These are phyloP conservation scores for Ashinkailepas kermadecensis DNA, from an alignment of 2,888 invertebrate species.

Conservation along the genomic window DNA sequence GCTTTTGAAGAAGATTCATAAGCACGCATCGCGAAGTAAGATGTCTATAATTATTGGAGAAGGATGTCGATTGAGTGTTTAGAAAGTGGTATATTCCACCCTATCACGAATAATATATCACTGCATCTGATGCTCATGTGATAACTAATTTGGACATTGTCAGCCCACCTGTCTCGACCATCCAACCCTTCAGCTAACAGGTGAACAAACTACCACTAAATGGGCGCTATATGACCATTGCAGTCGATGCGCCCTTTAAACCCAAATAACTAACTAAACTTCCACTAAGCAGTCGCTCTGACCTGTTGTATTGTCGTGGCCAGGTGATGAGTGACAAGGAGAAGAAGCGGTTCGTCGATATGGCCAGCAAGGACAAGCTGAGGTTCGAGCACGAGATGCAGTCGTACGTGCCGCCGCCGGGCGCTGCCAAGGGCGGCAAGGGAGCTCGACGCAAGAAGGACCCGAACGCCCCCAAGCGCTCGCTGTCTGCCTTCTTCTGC, in stretches of 20 bases:
- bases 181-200: no score
- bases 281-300: no score
- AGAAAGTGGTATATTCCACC: no score
- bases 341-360: slow-evolving; percentile 96
- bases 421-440: slow-evolving; percentile 59
- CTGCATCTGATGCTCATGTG: no score
- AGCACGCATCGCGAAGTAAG: no score
- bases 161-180: no score
- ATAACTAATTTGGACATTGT: no score
- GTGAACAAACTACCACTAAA: no score
- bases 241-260: slow-evolving; percentile 89
- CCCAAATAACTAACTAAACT: slow-evolving; percentile 67
- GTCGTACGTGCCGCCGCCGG: slow-evolving; percentile 84
- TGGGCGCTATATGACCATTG: slow-evolving; percentile 92
- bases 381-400: slow-evolving; percentile 95
- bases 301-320: slow-evolving; percentile 45
- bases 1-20: no score
- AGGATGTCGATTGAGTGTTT: no score
- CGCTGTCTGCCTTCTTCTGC: slow-evolving; percentile 51
- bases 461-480: slow-evolving; percentile 57
- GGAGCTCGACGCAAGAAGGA: slow-evolving; percentile 90
- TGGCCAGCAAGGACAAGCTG: slow-evolving; percentile 96
- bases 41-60: no score
- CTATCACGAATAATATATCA: no score
- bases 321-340: slow-evolving; percentile 97